Base-by-base conservation (phyloP, 2,797 vertebrate species). In the Acanthis flammea region DNA sequence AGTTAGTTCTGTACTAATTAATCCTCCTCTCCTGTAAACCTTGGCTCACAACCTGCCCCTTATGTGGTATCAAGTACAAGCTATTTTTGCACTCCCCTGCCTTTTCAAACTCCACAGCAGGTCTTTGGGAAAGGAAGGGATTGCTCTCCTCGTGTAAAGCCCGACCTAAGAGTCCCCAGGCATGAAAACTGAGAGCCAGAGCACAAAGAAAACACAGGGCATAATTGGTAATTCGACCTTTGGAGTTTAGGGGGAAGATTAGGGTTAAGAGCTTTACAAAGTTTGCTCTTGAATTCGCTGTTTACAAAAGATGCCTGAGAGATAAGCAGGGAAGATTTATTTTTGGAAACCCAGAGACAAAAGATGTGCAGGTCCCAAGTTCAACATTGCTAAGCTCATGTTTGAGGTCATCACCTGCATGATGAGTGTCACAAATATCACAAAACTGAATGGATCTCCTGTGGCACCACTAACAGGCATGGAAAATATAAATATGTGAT, bases 201-300 rank as follows among this genome's bases (percentile, higher is more conserved):
- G 57, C 68, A 77, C 1, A 14, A 87, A 95, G 92, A 71, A 95
- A 94, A 84, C 65, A 79, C 28, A 25, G 50, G 74, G 21, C 21
- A 41, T 74, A 92, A 85, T 17, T 74, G 50, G 57, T 47, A 79
- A 82, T 48, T 88, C 51, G 71, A 90, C 80, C 51, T 84, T 92
- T 79, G 60, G n/a, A 57, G 39, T 14, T 61, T 31, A 44, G 8
- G 74, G 65, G 27, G 35, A 48, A 91, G 54, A 80, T 83, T 60
- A 72, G 65, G 57, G 57, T 82, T 91, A 90, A 87, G 83, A 91
- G 77, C 51, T 95, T 81, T 73, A 86, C 53, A 55, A 73, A 55
- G 71, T 63, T 93, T 73, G 55, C 53, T 79, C 80, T 89, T 42
- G 68, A 83, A 86, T 89, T 83, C 72, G 30, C 25, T 87, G 65